Conservation (phyloP, 37 sponge, comb jelly and placozoan species). For the Cliona cf. orientalis region DNA sequence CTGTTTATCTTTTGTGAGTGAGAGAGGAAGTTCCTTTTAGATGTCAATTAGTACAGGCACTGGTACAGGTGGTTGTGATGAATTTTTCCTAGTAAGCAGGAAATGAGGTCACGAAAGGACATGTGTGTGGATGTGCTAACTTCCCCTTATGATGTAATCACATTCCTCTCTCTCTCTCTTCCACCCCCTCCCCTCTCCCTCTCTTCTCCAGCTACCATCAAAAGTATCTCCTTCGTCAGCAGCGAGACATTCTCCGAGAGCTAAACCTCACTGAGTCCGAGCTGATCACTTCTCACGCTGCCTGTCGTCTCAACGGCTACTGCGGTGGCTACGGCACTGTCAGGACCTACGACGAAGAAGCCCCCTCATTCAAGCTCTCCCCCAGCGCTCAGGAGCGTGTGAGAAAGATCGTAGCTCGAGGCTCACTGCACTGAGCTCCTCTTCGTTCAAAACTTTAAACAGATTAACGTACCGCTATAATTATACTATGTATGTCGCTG, state of each 20-base stretch:
- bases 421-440: conserved; percentile 10
- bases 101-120: not conserved
- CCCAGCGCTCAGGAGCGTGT: conserved; percentile 38
- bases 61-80: too few species aligned
- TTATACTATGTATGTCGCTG: too few species aligned
- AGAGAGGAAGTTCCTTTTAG: too few species aligned
- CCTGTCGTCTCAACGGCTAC: conserved; percentile 87
- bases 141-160: not conserved
- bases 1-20: too few species aligned
- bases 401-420: conserved; percentile 48
- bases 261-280: conserved; percentile 80
- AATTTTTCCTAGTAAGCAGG: not conserved
- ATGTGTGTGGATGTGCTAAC: not conserved
- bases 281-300: conserved; percentile 77
- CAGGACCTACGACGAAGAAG: conserved; percentile 75
- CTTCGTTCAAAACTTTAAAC: conserved; percentile 5
- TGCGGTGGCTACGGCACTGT: conserved; percentile 80
- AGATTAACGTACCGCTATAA: too few species aligned
- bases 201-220: conserved; percentile 86
- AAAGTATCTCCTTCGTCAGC: conserved; percentile 91
- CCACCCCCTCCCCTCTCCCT: not conserved
- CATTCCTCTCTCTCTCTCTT: not conserved
- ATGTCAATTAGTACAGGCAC: too few species aligned
- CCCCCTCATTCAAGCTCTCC: conserved; percentile 65
- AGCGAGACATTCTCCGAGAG: conserved; percentile 64